These are phyloP conservation scores for Molossus molossus DNA, from an alignment of 2,797 vertebrate species.

Conservation along the genomic window DNA sequence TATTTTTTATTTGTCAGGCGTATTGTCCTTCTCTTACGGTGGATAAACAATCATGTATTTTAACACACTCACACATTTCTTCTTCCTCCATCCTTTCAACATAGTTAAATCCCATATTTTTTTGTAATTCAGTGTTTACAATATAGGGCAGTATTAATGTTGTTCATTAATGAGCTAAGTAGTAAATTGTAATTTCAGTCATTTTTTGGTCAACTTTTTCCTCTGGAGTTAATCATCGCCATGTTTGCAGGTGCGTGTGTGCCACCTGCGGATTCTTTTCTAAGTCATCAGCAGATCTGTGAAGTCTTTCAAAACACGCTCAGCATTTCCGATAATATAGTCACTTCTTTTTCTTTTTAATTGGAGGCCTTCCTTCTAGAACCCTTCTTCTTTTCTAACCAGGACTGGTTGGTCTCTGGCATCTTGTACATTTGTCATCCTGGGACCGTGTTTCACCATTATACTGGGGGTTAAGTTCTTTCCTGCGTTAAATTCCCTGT, in stretches of 20 bases:
- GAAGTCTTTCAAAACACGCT: background rate
- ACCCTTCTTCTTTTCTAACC: background rate
- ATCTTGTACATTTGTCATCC: background rate
- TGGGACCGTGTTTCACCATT: background rate
- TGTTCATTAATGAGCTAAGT: background rate
- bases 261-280: background rate
- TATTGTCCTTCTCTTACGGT: background rate
- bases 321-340: background rate
- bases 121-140: background rate
- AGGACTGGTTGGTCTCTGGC: background rate
- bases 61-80: background rate
- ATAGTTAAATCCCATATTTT: conserved; percentile 1
- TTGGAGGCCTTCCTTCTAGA: background rate
- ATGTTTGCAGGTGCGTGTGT: background rate
- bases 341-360: background rate
- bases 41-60: conserved; percentile 8
- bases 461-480: background rate
- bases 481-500: background rate
- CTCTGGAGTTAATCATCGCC: background rate
- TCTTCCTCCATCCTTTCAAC: background rate
- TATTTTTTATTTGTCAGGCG: background rate
- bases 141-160: background rate
- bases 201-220: background rate
- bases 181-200: conserved; percentile 18
- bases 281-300: background rate